phyloP scores from a whole-genome alignment of 2,797 vertebrate species.

The Schizopygopsis malacanthus region DNA sequence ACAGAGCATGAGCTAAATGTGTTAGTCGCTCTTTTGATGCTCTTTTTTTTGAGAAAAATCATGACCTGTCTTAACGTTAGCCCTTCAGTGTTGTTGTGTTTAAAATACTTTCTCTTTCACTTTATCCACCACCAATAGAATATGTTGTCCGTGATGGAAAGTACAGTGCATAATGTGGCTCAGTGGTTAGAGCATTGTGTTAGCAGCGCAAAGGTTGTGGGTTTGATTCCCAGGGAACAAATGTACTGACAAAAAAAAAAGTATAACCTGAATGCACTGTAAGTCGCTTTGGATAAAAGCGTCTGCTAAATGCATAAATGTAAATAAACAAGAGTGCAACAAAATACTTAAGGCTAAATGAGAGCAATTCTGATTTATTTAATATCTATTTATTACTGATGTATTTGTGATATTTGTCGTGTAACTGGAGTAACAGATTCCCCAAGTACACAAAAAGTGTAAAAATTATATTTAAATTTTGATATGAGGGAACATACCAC shows the following conservation, averaged over 20 bases:
- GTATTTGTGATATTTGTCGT: background rate
- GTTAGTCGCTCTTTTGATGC: background rate
- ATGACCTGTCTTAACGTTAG: background rate
- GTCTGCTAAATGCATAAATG: no score
- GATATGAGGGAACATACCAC: background rate
- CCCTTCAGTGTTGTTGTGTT: background rate
- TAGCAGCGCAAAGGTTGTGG: no score
- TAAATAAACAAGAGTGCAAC: background rate
- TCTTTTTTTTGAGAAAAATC: no score
- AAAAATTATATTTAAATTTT: background rate
- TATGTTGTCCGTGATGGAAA: background rate
- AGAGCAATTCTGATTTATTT: background rate
- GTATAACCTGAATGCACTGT: no score
- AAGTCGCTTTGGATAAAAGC: no score
- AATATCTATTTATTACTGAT: background rate
- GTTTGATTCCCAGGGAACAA: no score
- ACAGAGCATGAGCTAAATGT: background rate
- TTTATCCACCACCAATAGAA: background rate
- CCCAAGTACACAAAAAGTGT: background rate
- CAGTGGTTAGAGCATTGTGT: no score
- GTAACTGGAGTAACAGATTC: background rate
- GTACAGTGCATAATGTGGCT: background rate
- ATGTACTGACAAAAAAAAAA: no score
- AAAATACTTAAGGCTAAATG: background rate
- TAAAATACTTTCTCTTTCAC: slow-evolving; percentile 24